Percentiles rank a stretch among this genome's conserved stretches.
These are phyloP conservation scores for Columba guinea DNA, from an alignment of 2,797 vertebrate genomes.

Conservation along the genomic window DNA sequence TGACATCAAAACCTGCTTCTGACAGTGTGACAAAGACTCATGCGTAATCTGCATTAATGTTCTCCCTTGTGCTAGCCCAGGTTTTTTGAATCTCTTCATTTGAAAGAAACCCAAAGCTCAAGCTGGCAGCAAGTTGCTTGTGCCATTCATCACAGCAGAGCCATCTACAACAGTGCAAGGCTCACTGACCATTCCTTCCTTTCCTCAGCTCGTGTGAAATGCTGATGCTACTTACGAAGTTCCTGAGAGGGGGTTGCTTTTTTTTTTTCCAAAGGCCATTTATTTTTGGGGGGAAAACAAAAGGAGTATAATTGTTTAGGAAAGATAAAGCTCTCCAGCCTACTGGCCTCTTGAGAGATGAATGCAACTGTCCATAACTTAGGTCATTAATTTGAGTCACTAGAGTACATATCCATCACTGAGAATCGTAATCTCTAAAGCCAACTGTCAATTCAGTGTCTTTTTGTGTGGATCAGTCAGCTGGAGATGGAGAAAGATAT, in stretches of 20 bases:
- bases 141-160: not conserved
- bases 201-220: slow-evolving; percentile 70
- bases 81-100: not conserved
- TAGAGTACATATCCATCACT: not conserved
- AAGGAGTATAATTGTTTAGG: not conserved
- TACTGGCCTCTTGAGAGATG: not conserved
- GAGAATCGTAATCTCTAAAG: not conserved
- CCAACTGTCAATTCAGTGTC: not conserved
- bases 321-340: not conserved
- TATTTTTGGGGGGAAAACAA: not conserved
- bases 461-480: not conserved
- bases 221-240: slow-evolving; percentile 65
- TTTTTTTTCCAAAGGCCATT: slow-evolving; percentile 65
- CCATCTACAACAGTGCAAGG: not conserved
- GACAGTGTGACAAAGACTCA: not conserved
- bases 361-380: not conserved
- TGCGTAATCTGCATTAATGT: not conserved
- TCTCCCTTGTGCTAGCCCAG: not conserved
- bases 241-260: slow-evolving; percentile 45
- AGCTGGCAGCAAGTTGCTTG: not conserved
- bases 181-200: not conserved
- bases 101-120: not conserved
- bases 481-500: not conserved
- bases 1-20: not conserved
- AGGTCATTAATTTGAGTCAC: not conserved